Percentiles rank a stretch among this genome's conserved stretches.
Evolutionary conservation across 2,797 vertebrate species (phyloP).

Genomic region (Rhinella marina): DNA sequence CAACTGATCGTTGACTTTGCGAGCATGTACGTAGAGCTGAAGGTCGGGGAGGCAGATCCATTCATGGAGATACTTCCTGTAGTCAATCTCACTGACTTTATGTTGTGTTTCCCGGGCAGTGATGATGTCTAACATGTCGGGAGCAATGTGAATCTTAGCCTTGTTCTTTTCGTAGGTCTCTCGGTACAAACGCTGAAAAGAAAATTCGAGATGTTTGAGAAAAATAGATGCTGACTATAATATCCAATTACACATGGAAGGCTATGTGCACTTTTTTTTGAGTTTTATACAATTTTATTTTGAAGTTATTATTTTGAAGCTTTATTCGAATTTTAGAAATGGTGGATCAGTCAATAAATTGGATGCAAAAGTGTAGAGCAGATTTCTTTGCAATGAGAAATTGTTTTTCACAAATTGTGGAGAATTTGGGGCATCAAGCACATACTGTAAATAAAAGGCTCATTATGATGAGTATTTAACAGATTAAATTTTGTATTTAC

Average conservation of each 20-base stretch:
- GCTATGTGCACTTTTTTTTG: background rate
- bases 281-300: background rate
- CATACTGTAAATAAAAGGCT: too few species aligned
- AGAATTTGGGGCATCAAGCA: too few species aligned
- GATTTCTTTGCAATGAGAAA: too few species aligned
- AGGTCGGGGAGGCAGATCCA: constrained; percentile 95
- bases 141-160: constrained; percentile 87
- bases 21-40: constrained; percentile 86
- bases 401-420: too few species aligned
- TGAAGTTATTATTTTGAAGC: background rate
- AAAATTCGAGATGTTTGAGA: background rate
- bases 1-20: constrained; percentile 94
- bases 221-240: background rate
- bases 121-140: constrained; percentile 95
- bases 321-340: too few species aligned
- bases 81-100: constrained; percentile 88
- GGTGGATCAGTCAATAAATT: too few species aligned
- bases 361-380: too few species aligned
- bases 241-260: background rate
- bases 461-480: too few species aligned
- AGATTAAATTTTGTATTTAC: too few species aligned
- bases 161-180: constrained; percentile 93
- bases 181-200: constrained; percentile 88
- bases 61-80: constrained; percentile 90
- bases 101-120: constrained; percentile 87